Evolutionary conservation across 1,140 invertebrate genomes (phyloP).

Genomic region (Leptopilina clavipes): DNA sequence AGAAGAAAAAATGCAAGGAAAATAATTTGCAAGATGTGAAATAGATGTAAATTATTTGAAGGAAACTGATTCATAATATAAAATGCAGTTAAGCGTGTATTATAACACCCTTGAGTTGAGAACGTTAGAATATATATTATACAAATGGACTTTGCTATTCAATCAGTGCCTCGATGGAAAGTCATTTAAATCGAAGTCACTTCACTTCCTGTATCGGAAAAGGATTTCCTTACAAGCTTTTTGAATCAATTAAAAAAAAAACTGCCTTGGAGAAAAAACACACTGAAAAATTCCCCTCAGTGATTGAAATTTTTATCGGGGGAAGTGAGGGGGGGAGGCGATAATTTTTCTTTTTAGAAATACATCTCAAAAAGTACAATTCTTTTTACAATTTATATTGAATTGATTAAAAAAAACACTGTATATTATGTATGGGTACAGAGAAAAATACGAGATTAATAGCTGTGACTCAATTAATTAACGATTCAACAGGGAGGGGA

Average conservation of each 20-base stretch:
- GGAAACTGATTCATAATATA: slow-evolving; percentile 14
- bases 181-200: slow-evolving; percentile 5
- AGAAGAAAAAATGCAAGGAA: neutral
- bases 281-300: slow-evolving; percentile 1
- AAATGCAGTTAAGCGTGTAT: neutral
- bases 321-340: too few species aligned
- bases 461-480: slow-evolving; percentile 14
- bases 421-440: neutral
- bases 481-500: neutral
- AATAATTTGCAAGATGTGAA: neutral
- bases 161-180: slow-evolving; percentile 14
- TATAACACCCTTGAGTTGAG: slow-evolving; percentile 11
- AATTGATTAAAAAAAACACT: too few species aligned
- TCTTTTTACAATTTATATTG: too few species aligned
- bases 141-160: slow-evolving; percentile 11
- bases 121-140: neutral
- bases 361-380: too few species aligned
- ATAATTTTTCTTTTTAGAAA: too few species aligned
- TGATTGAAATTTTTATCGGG: too few species aligned
- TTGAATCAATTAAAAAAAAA: neutral
- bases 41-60: slow-evolving; percentile 16
- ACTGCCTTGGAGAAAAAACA: neutral
- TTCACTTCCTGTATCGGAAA: slow-evolving; percentile 12
- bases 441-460: neutral
- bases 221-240: slow-evolving; percentile 21